Evolutionary conservation across 2,888 invertebrate species (phyloP), one percentile per base, ranked within the genome.

Genomic region (Neuroscelio doddi): DNA sequence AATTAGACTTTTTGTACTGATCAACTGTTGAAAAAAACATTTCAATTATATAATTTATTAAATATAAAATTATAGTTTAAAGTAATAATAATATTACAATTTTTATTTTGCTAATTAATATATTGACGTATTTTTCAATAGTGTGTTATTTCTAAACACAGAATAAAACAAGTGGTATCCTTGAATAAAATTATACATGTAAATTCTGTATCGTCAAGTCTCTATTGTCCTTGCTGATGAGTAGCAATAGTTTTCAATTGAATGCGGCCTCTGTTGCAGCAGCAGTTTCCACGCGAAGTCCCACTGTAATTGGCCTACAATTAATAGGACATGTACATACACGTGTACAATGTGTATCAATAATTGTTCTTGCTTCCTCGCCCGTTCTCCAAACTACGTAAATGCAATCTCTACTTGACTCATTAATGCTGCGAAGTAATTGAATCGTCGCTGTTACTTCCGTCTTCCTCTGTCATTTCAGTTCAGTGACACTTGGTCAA

Each of bases 271-370:
- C 17, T 38, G 15, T 34, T 38, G n/a, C 42, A 42, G 32, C 52
- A 47, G 41, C 47, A 56, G 16, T 63, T 46, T 50, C 39, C 53
- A 44, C 44, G 55, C 52, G 39, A 47, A 51, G 41, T 44, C 29
- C 46, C 56, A 39, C 57, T 47, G 29, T 77, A 76, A 77, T 75
- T 72, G 71, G 62, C 70, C 64, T 42, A 67, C 70, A 71, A 75
- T 77, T 74, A 77, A 75, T 73, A 72, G 72, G 64, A 70, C 56
- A 64, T 64, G 49, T 47, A 56, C 36, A 51, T 26, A 24, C 41
- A 10, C 16, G 41, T 10, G 8, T 24, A 24, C 24, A 26, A 42
- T 24, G 38, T 17, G 17, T 38, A 38, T 42, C 41, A 24, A 42
- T 26, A 24, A 26, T 24, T 42, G 12, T 17, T 38, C 38, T 38